Percentiles rank a stretch among this genome's conserved stretches.
These are phyloP conservation scores for Luperina testacea DNA, from an alignment of 2,888 invertebrate genomes.

Conservation along the genomic window DNA sequence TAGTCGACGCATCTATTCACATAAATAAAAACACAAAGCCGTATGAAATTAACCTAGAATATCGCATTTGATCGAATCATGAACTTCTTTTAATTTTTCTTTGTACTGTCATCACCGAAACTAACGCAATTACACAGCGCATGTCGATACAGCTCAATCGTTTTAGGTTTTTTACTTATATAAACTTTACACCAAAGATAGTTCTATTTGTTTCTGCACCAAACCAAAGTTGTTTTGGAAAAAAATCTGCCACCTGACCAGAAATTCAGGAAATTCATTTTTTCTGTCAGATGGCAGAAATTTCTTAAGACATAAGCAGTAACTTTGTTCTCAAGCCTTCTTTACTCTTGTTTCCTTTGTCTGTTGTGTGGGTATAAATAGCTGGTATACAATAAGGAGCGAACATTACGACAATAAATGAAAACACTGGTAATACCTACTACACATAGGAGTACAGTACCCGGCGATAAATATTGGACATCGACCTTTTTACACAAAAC, in stretches of 20 bases:
- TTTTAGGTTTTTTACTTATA: background rate
- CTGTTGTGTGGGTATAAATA: background rate
- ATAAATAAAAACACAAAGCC: background rate
- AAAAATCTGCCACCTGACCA: no score
- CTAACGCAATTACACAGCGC: background rate
- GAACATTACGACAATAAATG: background rate
- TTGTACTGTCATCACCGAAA: background rate
- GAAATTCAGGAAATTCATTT: no score
- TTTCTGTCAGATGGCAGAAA: background rate
- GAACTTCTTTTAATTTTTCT: background rate
- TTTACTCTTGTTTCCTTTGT: background rate
- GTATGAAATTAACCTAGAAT: background rate
- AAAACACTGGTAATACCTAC: no score
- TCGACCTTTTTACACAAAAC: no score
- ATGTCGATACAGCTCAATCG: background rate
- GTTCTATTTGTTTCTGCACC: background rate
- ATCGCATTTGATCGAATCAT: background rate
- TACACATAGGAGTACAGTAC: no score
- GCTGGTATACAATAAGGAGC: background rate
- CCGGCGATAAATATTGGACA: no score
- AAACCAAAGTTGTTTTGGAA: background rate
- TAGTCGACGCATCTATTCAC: background rate
- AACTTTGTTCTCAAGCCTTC: background rate
- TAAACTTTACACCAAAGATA: background rate
- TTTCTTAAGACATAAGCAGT: background rate